phyloP scores from a whole-genome alignment of 2,797 vertebrate genomes.

The Lycodopsis pacificus region DNA sequence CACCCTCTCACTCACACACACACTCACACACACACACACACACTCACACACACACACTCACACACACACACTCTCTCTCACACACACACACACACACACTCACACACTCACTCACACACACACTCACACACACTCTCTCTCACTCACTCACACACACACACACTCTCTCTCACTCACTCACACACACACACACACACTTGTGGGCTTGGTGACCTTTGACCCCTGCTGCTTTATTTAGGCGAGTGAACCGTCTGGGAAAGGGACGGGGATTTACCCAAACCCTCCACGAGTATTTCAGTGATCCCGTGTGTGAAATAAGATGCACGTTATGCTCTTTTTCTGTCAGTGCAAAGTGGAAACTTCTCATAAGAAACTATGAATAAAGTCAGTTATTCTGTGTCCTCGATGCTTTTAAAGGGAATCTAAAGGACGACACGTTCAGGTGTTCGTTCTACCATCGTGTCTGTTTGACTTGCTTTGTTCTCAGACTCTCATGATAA shows the following conservation, averaged over 20 bases:
- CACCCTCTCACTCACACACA: no score
- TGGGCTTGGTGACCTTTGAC: constrained; percentile 44
- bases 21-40: neutral
- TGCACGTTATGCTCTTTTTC: neutral
- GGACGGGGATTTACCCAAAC: constrained; percentile 37
- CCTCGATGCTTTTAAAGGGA: neutral
- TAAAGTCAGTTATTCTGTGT: neutral
- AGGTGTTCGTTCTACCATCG: no score
- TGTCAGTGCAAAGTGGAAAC: neutral
- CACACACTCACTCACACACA: neutral
- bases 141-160: no score
- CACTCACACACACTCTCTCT: neutral
- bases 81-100: neutral
- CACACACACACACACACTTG: constrained; percentile 13
- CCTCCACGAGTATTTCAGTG: neutral
- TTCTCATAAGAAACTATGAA: neutral
- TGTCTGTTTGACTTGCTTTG: no score
- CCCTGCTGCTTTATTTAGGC: constrained; percentile 32
- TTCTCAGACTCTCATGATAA: no score
- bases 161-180: no score
- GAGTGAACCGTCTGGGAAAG: constrained; percentile 45
- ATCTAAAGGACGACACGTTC: no score
- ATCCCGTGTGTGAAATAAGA: neutral
- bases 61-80: neutral
- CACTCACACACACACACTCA: neutral